Evolutionary conservation across 1,140 invertebrate species (phyloP), one percentile per base, ranked within the genome.

Genomic region (Brachionus angularis): DNA sequence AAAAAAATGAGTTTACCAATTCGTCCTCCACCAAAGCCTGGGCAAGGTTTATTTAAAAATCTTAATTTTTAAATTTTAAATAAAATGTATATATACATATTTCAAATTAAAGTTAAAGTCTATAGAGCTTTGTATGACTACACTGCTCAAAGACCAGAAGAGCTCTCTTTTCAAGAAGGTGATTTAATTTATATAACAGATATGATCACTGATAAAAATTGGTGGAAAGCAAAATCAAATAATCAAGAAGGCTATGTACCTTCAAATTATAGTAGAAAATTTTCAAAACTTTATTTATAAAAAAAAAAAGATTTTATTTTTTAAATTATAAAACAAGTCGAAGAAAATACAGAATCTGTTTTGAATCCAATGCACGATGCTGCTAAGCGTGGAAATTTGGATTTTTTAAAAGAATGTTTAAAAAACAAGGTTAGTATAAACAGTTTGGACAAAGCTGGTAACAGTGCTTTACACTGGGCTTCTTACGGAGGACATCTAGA

Each of bases 381-480:
- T n/a, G 58, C 58, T 3, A 64, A 64, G 4, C 58, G 58, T 27
- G 58, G 58, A 46, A 64, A 64, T 21, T 29, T 64, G 2, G 58
- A 64, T 3, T 64, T 64, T 64, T 16, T 64, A 25, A 23, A 46
- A 18, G 39, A 64, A 46, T 64, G 39, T 16, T 29, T 64, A 16
- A 23, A 46, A 33, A 64, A 64, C 33, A 46, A 33, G 18, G 58
- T 64, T 18, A 27, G 39, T 10, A 46, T 67, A 42, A 67, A 67
- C 27, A 64, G 34, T 33, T 36, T 36, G 7, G 39, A 72, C 31
- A 25, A 33, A 86, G 84, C 85, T 74, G 84, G 85, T 8, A 88
- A 88, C 76, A 88, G 86, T 52, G 86, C 87, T 14, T 77, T 88
- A 2, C 87, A 88, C 76, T 84, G 58, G 58, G 58, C 58, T n/a